Conservation (phyloP, 2,888 invertebrate species). For the Zhuqinia jingwanae region DNA sequence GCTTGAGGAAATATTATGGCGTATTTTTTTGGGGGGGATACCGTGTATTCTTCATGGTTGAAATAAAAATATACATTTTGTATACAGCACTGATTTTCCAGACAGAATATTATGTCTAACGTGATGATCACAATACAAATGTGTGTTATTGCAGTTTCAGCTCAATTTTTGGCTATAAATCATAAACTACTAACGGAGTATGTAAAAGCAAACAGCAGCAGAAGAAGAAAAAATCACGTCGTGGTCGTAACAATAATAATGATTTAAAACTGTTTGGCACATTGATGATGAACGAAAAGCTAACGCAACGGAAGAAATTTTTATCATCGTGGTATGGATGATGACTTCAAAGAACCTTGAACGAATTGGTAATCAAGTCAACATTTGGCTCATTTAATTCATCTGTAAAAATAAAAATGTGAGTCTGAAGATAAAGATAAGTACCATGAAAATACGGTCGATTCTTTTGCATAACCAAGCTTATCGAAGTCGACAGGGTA, state of each 20-base stretch:
- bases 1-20: neutral
- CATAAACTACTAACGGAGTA: conserved; percentile 52
- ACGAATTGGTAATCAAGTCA: conserved; percentile 71
- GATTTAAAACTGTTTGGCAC: conserved; percentile 38
- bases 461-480: conserved; percentile 54
- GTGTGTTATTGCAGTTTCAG: neutral
- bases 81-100: neutral
- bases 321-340: conserved; percentile 54
- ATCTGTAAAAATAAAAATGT: conserved; percentile 35
- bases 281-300: conserved; percentile 27
- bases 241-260: conserved; percentile 44
- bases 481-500: neutral
- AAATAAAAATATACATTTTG: neutral
- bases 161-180: neutral
- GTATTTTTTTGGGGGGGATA: neutral
- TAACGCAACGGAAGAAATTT: neutral
- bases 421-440: neutral
- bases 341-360: conserved; percentile 65
- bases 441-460: conserved; percentile 29
- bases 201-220: conserved; percentile 65
- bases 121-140: neutral
- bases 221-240: conserved; percentile 61
- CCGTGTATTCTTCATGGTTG: neutral
- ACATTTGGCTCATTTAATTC: conserved; percentile 65
- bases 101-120: neutral